Conservation (phyloP, 2,113 vertebrate genomes). For the Chlamydotis undulata region DNA sequence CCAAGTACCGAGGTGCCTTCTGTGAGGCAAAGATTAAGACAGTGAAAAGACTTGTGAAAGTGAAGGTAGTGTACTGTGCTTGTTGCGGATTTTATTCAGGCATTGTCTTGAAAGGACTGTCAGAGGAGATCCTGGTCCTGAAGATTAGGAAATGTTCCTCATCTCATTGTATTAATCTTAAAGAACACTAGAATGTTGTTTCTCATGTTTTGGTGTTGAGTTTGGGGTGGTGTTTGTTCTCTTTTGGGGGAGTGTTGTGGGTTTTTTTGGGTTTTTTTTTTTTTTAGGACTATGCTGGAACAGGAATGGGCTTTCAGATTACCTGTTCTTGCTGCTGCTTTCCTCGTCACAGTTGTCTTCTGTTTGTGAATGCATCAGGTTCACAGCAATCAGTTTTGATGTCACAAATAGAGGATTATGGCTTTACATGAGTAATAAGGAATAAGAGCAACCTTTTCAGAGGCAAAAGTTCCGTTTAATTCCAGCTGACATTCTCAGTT, state of each 20-base stretch:
- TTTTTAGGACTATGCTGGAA: not conserved
- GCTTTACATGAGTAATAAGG: slow-evolving; percentile 33
- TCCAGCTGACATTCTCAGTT: not conserved
- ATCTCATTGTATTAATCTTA: not conserved
- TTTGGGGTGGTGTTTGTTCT: accelerated
- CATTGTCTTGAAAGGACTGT: not conserved
- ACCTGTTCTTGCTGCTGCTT: not conserved
- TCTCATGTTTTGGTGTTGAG: accelerated
- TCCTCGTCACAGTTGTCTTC: not conserved
- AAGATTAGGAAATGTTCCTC: not conserved
- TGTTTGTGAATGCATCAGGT: not conserved
- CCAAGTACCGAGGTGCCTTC: slow-evolving; percentile 99
- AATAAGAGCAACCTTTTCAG: not conserved
- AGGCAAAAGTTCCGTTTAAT: slow-evolving; percentile 6
- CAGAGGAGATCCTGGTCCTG: not conserved
- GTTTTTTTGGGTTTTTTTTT: not conserved
- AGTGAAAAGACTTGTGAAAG: slow-evolving; percentile 96
- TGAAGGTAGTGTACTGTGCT: slow-evolving; percentile 82
- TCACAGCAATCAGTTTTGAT: not conserved
- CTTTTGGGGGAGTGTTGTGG: not conserved
- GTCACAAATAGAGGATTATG: not conserved
- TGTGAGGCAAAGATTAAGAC: slow-evolving; percentile 99
- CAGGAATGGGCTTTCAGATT: not conserved
- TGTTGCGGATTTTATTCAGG: not conserved
- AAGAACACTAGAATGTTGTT: not conserved